Base-by-base conservation (phyloP, 2,113 vertebrate genomes). In the Mugil cephalus region DNA sequence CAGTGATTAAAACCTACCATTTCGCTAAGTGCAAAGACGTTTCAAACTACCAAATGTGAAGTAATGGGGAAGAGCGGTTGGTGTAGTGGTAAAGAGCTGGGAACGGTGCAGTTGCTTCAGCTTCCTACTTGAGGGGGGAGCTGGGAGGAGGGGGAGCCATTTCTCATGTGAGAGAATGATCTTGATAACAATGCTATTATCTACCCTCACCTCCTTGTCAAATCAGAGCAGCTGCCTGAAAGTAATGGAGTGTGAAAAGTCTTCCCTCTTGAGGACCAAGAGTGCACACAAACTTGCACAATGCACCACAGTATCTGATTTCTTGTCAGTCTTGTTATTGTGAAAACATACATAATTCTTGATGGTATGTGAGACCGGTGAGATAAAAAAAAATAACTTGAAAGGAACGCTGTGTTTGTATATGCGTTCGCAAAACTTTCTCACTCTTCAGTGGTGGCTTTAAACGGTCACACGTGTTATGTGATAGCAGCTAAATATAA, bases 201-300 rank as follows among this genome's bases (percentile, higher is more conserved):
- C 80, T 53, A 0, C 35, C 9, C 12, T 10, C 24, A 51, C 11
- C 48, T 53, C 47, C 21, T 47, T 35, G 58, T 52, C 61, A 77
- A 63, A 50, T 17, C 56, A 82, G 71, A 72, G 42, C 73, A 84
- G 78, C 77, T 82, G 76, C 76, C 52, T 34, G 38, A 14, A 53
- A n/a, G 54, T 64, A 81, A 85, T 66, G 80, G 48, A 51, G 74
- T 56, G 17, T 66, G 74, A 84, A 56, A 60, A 53, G 38, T 24
- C 12, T 18, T 39, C 24, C 14, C 40, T 56, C 45, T 51, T 10
- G 10, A 47, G 59, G 67, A 45, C 36, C 21, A 19, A 21, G n/a
- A 59, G 48, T 6, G 14, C 17, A 30, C 30, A 75, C 38, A 53
- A n/a, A 35, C 19, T 62, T n/a, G 59, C 69, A 66, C 65, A 53